A percentile compares a stretch with the other conserved stretches of the same genome.
These are phyloP conservation scores for Lysiphlebus fabarum DNA, from an alignment of 1,140 invertebrate species.

Conservation along the genomic window DNA sequence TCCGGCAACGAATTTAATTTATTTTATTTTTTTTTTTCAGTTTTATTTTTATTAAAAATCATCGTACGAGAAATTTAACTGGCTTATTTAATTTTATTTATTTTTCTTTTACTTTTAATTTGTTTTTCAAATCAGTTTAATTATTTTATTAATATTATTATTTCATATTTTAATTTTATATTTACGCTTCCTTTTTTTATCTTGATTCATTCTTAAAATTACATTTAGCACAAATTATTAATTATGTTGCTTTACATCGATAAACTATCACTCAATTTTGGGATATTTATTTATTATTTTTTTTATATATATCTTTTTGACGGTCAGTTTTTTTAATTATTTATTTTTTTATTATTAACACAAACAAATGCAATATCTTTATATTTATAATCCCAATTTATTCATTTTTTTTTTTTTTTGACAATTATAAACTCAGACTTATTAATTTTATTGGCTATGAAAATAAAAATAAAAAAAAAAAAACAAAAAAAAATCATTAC, in stretches of 20 bases:
- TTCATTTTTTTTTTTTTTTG: no score
- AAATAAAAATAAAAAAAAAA: no score
- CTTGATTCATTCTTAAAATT: constrained; percentile 10
- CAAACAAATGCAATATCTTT: no score
- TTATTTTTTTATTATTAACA: no score
- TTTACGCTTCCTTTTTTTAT: constrained; percentile 17
- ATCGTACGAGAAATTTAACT: constrained; percentile 36
- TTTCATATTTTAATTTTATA: constrained; percentile 26
- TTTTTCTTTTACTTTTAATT: no score
- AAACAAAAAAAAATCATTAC: no score
- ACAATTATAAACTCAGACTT: no score
- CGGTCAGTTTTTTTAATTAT: background rate
- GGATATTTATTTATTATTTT: background rate
- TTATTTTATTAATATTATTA: constrained; percentile 18
- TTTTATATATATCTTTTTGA: constrained; percentile 10
- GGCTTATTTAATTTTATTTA: constrained; percentile 21
- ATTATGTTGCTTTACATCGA: constrained; percentile 6
- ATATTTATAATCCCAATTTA: no score
- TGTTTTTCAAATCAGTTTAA: no score
- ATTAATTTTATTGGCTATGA: no score
- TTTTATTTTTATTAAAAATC: background rate
- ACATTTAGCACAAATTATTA: constrained; percentile 15
- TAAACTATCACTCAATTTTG: constrained; percentile 8
- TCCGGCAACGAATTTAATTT: constrained; percentile 7
- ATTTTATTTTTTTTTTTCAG: constrained; percentile 6